A percentile compares a stretch with the other conserved stretches of the same genome.
Evolutionary conservation across 1,140 invertebrate species (phyloP).

Genomic region (Paracyclopina nana): DNA sequence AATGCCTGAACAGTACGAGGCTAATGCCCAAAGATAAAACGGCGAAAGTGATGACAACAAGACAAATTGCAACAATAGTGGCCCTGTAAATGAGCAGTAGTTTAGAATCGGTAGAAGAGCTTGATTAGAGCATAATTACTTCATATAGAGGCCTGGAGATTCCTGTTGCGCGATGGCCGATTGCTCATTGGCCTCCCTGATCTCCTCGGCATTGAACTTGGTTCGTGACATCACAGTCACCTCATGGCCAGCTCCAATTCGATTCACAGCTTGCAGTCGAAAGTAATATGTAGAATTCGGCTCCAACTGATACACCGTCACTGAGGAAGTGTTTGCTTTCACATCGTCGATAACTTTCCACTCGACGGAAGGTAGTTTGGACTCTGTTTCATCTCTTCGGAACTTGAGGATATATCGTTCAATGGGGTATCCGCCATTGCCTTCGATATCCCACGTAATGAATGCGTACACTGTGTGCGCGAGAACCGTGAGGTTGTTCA

Average conservation of each 20-base stretch:
- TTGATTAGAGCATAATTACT: no score
- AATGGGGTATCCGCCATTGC: background rate
- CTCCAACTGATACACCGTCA: background rate
- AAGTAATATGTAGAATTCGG: conserved; percentile 14
- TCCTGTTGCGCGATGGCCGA: no score
- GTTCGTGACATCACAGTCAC: conserved; percentile 7
- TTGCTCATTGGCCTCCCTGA: background rate
- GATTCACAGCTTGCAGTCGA: background rate
- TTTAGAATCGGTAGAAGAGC: no score
- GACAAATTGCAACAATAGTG: background rate
- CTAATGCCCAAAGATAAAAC: background rate
- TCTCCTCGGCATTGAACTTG: background rate
- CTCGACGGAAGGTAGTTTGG: background rate
- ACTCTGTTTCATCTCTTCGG: background rate
- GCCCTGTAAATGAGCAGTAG: no score
- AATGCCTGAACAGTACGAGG: background rate
- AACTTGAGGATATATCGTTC: background rate
- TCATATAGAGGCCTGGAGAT: no score
- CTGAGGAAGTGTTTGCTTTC: background rate
- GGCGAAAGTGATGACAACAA: background rate
- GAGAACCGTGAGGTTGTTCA: background rate
- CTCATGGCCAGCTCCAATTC: background rate
- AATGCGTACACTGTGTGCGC: conserved; percentile 1
- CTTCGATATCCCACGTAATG: background rate
- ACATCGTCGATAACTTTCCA: background rate